phyloP scores from a whole-genome alignment of 2,113 vertebrate genomes.

The Mastomys natalensis region DNA sequence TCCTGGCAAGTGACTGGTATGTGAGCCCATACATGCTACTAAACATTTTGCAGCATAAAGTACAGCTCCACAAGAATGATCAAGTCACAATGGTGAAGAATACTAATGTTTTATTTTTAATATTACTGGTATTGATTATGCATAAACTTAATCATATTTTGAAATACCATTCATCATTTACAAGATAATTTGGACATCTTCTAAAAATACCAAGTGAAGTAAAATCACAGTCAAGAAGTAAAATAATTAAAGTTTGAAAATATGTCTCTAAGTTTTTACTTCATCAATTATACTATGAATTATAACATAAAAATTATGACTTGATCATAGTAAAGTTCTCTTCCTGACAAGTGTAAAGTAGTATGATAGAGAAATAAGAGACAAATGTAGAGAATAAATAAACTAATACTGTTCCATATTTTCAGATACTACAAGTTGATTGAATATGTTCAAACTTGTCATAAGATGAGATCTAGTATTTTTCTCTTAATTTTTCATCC shows the following conservation, averaged over 20 bases:
- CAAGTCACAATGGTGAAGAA: neutral
- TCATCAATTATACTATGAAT: neutral
- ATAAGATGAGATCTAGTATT: neutral
- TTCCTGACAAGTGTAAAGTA: neutral
- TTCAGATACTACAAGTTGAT: neutral
- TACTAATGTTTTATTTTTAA: neutral
- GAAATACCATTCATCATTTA: neutral
- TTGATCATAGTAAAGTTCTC: neutral
- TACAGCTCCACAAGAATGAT: neutral
- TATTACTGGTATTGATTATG: neutral
- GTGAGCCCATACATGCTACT: neutral
- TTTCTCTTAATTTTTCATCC: neutral
- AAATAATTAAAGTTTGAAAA: neutral
- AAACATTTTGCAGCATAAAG: neutral
- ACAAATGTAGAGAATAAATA: neutral
- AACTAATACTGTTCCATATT: neutral
- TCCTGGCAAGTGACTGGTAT: neutral
- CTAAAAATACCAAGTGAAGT: neutral
- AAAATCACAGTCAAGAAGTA: neutral
- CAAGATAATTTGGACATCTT: neutral
- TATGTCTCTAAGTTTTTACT: neutral
- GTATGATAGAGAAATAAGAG: neutral
- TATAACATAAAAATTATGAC: neutral
- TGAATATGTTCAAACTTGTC: neutral
- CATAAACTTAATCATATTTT: neutral